These are phyloP conservation scores for Leptatherina wallacei DNA, from an alignment of 2,797 vertebrate genomes.

Conservation along the genomic window DNA sequence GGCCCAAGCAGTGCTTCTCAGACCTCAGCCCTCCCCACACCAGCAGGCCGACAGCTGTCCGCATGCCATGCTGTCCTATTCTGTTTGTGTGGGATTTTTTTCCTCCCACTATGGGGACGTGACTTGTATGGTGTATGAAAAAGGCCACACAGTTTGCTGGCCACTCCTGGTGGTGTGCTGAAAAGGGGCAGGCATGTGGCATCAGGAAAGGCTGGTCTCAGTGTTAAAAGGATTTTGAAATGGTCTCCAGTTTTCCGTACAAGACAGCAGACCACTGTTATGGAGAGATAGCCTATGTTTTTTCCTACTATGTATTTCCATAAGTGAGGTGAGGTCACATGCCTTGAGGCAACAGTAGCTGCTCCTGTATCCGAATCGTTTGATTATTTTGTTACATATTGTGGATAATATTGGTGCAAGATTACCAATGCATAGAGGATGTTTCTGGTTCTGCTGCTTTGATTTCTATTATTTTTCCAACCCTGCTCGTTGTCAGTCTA, in stretches of 20 bases:
- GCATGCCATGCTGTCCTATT: background rate
- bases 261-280: no score
- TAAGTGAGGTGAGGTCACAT: background rate
- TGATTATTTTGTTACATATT: background rate
- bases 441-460: constrained; percentile 5
- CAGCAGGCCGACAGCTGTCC: background rate
- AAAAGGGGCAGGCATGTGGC: no score
- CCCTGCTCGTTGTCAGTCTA: background rate
- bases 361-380: background rate
- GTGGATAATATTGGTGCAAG: background rate
- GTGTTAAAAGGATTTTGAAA: no score
- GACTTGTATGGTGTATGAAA: background rate
- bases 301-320: background rate
- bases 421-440: background rate
- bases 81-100: background rate
- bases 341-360: constrained; percentile 1
- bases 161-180: no score
- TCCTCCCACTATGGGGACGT: background rate
- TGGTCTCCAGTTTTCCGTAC: no score
- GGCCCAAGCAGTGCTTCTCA: background rate
- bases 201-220: no score
- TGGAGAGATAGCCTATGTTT: no score
- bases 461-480: background rate
- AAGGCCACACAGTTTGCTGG: background rate
- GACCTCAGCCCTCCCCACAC: background rate